Base-by-base conservation (phyloP, 2,797 vertebrate genomes). In the Uromys caudimaculatus region DNA sequence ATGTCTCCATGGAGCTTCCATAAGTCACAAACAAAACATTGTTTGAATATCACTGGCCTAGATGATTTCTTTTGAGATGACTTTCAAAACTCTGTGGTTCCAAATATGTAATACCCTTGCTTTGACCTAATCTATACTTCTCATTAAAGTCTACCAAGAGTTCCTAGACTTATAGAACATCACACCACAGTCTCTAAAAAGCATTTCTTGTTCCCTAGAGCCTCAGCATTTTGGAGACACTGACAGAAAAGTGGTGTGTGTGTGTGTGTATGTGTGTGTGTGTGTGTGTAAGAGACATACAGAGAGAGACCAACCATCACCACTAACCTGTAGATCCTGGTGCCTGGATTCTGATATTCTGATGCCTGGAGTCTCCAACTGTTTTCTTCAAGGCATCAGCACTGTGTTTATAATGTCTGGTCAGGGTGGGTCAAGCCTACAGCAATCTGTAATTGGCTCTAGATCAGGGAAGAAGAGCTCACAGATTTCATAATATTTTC, bases 321-420 rank as follows among this genome's bases (percentile, higher is more conserved):
- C 79, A 97, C 97, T 97, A 79, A 98, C 97, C 97, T 97, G 96
- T 8, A 88, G 60, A 89, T 96, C 90, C 94, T 41, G n/a, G 76
- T 54, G 10, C 78, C 92, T 90, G 95, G 52, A 62, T 86, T 54
- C 54, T 44, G 75, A 86, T 32, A 62, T 86, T 54, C 54, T 38
- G 75, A 86, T 32, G 29, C 52, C 82, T 84, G 81, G 58, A 96
- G 75, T 41, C 44, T 76, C 85, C n/a, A 3, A 64, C 54, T 97
- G 95, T 69, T n/a, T 91, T 95, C 71, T 95, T 32, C 56, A 32
- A 71, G 64, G 56, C 79, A 47, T 27, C 60, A 75, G 47, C 84
- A 11, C 56, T 50, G 24, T 67, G 21, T 97, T 98, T 97, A 97
- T 97, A 97, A 17, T 47, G 17, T 83, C 94, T 56, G 78, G 41